Percentiles rank a stretch among this genome's conserved stretches.
These are phyloP conservation scores for Apamea monoglypha DNA, from an alignment of 2,888 invertebrate species.

Conservation along the genomic window DNA sequence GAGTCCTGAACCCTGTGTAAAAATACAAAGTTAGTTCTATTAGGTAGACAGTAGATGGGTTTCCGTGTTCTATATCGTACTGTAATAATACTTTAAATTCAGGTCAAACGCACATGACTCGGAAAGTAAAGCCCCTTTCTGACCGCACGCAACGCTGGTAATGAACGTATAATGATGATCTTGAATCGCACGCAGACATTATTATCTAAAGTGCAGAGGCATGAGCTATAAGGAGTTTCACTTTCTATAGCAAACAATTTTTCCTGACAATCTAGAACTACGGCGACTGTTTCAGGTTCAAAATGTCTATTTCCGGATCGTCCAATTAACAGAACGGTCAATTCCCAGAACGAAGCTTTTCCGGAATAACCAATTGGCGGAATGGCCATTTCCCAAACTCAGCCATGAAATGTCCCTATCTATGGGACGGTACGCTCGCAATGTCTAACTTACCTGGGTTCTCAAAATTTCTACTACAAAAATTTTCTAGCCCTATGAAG, in stretches of 20 bases:
- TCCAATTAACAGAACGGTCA: slow-evolving; percentile 22
- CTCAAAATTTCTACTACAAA: not conserved
- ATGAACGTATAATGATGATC: slow-evolving; percentile 52
- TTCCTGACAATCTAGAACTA: not conserved
- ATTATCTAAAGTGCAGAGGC: slow-evolving; percentile 37
- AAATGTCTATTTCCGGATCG: not conserved
- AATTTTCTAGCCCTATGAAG: too few species aligned
- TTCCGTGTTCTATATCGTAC: not conserved
- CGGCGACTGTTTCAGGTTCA: not conserved
- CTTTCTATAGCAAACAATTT: slow-evolving; percentile 7
- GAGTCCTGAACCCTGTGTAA: not conserved
- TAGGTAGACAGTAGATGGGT: not conserved
- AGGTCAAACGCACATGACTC: slow-evolving; percentile 30
- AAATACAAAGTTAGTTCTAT: not conserved
- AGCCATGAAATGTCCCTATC: slow-evolving; percentile 6
- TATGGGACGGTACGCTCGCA: not conserved
- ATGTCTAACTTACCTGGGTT: not conserved
- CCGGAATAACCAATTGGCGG: slow-evolving; percentile 26
- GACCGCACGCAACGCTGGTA: slow-evolving; percentile 50
- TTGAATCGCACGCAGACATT: slow-evolving; percentile 19
- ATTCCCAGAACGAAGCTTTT: slow-evolving; percentile 16
- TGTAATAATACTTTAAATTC: slow-evolving; percentile 3
- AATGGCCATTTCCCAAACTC: slow-evolving; percentile 1
- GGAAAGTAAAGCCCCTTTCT: slow-evolving; percentile 28
- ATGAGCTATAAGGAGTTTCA: slow-evolving; percentile 10